Percentiles rank a stretch among this genome's conserved stretches.
phyloP scores from a whole-genome alignment of 2,113 vertebrate genomes.

The Beaufortia kweichowensis region DNA sequence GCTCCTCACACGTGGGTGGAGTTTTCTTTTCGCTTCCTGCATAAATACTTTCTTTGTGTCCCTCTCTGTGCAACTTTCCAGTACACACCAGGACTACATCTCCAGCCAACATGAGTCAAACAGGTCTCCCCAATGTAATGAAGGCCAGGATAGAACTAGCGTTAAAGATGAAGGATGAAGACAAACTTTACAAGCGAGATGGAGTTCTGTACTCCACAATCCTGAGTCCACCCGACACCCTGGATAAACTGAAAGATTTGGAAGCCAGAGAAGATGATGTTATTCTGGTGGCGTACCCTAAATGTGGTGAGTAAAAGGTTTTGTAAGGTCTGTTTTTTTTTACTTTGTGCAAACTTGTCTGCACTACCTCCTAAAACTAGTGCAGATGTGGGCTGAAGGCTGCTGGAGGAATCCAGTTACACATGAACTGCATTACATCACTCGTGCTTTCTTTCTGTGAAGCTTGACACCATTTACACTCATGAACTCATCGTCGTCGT shows the following conservation, averaged over 20 bases:
- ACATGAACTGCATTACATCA: background rate
- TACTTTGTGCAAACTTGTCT: background rate
- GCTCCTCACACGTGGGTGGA: background rate
- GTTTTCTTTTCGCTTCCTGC: background rate
- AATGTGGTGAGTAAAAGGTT: conserved; percentile 67
- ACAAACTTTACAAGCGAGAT: conserved; percentile 63
- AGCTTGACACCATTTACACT: background rate
- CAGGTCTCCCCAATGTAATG: background rate
- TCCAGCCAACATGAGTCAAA: background rate
- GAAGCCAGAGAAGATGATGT: conserved; percentile 71
- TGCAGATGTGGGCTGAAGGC: background rate
- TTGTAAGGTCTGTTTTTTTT: background rate
- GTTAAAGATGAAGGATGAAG: conserved; percentile 54
- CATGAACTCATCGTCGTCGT: background rate
- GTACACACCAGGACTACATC: background rate
- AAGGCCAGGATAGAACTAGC: conserved; percentile 10
- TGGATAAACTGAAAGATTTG: conserved; percentile 65
- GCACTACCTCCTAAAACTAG: background rate
- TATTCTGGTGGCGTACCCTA: conserved; percentile 71
- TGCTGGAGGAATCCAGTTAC: conserved; percentile 24
- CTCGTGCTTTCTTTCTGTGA: background rate
- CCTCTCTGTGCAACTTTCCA: background rate
- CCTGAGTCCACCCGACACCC: conserved; percentile 65
- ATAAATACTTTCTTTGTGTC: conserved; percentile 5
- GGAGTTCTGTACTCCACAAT: conserved; percentile 67